Percentiles rank a stretch among this genome's conserved stretches.
These are phyloP conservation scores for Acrossocheilus wenchowensis DNA, from an alignment of 2,797 vertebrate species.

Conservation along the genomic window DNA sequence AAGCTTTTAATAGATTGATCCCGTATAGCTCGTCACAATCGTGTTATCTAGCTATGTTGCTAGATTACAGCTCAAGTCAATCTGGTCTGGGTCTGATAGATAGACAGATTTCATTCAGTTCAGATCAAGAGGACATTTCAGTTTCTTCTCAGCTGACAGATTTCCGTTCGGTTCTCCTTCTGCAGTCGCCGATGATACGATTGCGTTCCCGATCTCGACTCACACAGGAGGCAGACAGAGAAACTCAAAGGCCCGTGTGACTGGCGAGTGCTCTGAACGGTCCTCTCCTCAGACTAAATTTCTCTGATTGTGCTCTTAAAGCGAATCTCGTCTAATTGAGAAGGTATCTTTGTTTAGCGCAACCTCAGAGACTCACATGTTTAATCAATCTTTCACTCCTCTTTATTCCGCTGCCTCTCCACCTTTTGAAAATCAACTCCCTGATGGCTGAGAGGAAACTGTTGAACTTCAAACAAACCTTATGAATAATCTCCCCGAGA, in stretches of 20 bases:
- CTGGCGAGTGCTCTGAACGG: not conserved
- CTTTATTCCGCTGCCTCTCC: constrained; percentile 69
- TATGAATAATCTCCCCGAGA: constrained; percentile 78
- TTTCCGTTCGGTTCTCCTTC: too few species aligned
- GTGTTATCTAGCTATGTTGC: not conserved
- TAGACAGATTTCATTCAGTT: not conserved
- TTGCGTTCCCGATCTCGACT: not conserved
- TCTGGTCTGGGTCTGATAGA: not conserved
- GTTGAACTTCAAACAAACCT: constrained; percentile 83
- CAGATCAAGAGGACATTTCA: not conserved
- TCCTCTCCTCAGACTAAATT: constrained; percentile 56
- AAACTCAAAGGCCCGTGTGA: not conserved
- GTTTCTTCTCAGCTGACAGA: not conserved
- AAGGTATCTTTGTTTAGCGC: constrained; percentile 61
- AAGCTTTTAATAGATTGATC: not conserved
- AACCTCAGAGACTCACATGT: constrained; percentile 70
- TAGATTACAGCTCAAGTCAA: not conserved
- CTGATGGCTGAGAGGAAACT: constrained; percentile 75
- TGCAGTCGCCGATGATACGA: not conserved
- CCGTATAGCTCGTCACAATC: not conserved
- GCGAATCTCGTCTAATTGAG: constrained; percentile 60
- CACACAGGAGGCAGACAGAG: not conserved
- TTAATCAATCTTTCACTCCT: constrained; percentile 75
- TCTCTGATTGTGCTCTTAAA: constrained; percentile 63
- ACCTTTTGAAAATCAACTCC: constrained; percentile 80